Evolutionary conservation across 2,113 vertebrate genomes (phyloP), one percentile per base, ranked within the genome.

Genomic region (Aegotheles bennettii): DNA sequence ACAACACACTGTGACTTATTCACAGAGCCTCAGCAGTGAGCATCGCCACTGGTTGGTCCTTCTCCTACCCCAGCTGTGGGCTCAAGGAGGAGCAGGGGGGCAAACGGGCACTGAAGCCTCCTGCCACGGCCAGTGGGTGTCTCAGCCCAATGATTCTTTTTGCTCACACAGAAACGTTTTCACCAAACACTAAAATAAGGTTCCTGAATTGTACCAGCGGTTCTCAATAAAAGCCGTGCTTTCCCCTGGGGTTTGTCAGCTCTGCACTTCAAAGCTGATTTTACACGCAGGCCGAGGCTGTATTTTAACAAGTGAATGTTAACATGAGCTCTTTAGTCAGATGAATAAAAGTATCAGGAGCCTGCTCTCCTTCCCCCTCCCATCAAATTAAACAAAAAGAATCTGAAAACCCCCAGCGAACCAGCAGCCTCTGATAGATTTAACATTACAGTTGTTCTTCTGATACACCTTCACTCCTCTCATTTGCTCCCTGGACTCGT

Each of bases 251-350:
- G 69, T 95, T 94, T 95, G 95, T 96, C 95, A 96, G 95, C 95
- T 80, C 94, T 61, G 63, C 78, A 92, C 94, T 97, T 97, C 95
- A 97, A 96, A 97, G 95, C 95, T 95, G 69, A 65, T 97, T 95
- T 93, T 91, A 95, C 95, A 96, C 51, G 3, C 86, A 90, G 86
- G 84, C 82, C 14, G 4, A 42, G 0, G 5, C 75, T 48, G 82
- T 36, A 11, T 71, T 94, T 93, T 90, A 84, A 90, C 86, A 90
- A 65, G 76, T 0, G n/a, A 92, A 88, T 95, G 92, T 95, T 97
- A 96, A 96, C 95, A 95, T 11, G 67, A 95, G 95, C 89, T 94
- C 90, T 97, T 92, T 89, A 96, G 95, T 94, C 86, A 84, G 81
- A 3, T 29, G 82, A 95, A 90, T 91, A 48, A 59, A 93, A 91